Conservation (phyloP, 2,888 invertebrate genomes). For the Limenitis arthemis region DNA sequence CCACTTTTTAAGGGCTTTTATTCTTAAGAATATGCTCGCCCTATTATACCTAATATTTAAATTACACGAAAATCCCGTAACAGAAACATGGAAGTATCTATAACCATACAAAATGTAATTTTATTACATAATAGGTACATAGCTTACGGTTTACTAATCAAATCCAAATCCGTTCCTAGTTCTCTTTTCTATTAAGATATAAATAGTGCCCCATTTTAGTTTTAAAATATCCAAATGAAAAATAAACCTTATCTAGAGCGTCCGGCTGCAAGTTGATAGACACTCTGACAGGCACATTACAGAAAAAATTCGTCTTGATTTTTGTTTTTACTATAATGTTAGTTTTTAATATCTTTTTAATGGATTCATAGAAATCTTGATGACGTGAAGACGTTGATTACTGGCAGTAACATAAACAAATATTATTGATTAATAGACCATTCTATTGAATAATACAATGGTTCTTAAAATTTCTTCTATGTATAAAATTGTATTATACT, state of each 20-base stretch:
- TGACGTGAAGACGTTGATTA: slow-evolving; percentile 9
- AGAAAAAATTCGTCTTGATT: slow-evolving; percentile 19
- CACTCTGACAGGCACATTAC: slow-evolving; percentile 22
- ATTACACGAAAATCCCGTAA: too few relatives aligned
- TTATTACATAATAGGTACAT: not conserved
- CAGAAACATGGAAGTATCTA: too few relatives aligned
- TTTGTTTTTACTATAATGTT: slow-evolving; percentile 18
- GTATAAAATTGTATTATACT: too few relatives aligned
- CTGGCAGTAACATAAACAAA: not conserved
- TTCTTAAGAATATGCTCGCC: too few relatives aligned
- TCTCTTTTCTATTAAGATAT: slow-evolving; percentile 6
- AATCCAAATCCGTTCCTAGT: not conserved
- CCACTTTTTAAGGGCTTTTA: too few relatives aligned
- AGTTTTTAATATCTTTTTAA: slow-evolving; percentile 17
- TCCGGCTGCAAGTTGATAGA: slow-evolving; percentile 16
- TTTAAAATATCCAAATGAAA: slow-evolving; percentile 17
- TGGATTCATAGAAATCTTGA: slow-evolving; percentile 14
- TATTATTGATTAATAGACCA: slow-evolving; percentile 1
- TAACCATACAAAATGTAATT: too few relatives aligned
- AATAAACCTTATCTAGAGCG: slow-evolving; percentile 18
- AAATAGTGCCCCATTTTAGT: slow-evolving; percentile 18
- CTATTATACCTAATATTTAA: too few relatives aligned
- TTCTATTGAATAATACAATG: not conserved
- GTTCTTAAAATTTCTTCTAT: not conserved
- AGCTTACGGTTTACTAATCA: not conserved